phyloP scores from a whole-genome alignment of 2,888 invertebrate genomes.

The Nephrotoma appendiculata region DNA sequence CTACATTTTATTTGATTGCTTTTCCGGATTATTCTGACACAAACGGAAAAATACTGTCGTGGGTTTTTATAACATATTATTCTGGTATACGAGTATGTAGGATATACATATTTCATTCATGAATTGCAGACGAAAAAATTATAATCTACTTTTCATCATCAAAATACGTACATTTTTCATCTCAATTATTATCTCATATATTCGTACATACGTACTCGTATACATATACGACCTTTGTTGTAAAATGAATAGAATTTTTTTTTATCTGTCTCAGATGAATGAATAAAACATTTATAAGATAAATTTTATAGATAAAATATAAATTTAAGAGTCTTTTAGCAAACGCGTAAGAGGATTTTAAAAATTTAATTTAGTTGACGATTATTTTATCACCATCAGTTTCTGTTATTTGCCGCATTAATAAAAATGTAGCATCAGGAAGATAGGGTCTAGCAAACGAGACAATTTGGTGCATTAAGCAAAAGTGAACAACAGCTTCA shows the following conservation, averaged over 20 bases:
- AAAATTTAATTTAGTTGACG: background rate
- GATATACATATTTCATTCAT: background rate
- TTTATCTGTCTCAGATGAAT: background rate
- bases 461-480: too few relatives aligned
- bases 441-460: too few relatives aligned
- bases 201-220: too few relatives aligned
- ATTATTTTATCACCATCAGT: background rate
- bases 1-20: background rate
- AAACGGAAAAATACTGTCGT: background rate
- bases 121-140: background rate
- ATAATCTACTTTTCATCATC: background rate
- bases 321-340: background rate
- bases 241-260: background rate
- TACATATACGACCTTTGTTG: too few relatives aligned
- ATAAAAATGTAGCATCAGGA: too few relatives aligned
- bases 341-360: background rate
- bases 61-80: too few relatives aligned
- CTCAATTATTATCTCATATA: too few relatives aligned
- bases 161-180: background rate
- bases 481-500: too few relatives aligned
- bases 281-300: background rate
- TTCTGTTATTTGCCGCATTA: background rate
- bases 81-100: background rate
- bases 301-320: background rate
- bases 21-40: background rate